A percentile compares a stretch with the other conserved stretches of the same genome.
These are phyloP conservation scores for Plectropomus leopardus DNA, from an alignment of 2,113 vertebrate genomes.

Conservation along the genomic window DNA sequence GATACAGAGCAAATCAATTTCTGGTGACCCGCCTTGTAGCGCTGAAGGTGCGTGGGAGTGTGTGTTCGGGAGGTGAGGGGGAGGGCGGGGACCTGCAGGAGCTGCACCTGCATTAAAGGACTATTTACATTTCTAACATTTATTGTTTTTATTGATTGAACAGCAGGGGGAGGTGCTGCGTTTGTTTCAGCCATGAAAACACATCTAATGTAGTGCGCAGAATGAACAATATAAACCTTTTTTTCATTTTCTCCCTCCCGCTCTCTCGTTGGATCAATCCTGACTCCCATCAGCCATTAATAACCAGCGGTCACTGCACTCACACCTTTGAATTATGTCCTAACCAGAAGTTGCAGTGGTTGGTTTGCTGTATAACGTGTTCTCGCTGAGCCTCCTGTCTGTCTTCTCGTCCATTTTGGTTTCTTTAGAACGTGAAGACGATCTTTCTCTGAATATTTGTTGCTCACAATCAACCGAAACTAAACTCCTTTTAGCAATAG, in stretches of 20 bases:
- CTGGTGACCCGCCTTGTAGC: conserved; percentile 51
- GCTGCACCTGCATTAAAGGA: conserved; percentile 22
- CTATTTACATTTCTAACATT: conserved; percentile 24
- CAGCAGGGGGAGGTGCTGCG: background rate
- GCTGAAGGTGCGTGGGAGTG: conserved; percentile 34
- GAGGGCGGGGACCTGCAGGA: background rate
- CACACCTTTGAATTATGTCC: background rate
- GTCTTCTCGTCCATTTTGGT: too few species aligned
- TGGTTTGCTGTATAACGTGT: background rate
- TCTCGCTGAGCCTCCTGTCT: background rate
- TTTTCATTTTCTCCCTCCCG: background rate
- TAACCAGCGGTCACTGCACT: background rate
- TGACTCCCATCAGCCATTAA: background rate
- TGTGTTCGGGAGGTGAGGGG: background rate
- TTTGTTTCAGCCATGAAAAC: background rate
- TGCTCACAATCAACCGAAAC: too few species aligned
- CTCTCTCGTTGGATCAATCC: background rate
- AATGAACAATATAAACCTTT: too few species aligned
- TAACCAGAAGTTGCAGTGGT: background rate
- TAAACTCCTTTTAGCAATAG: too few species aligned
- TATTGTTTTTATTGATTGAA: conserved; percentile 42
- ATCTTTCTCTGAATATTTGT: too few species aligned
- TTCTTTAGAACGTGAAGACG: too few species aligned
- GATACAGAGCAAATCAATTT: conserved; percentile 49
- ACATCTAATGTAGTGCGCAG: background rate